Base-by-base conservation (phyloP, 2,888 invertebrate species). In the Craniophora ligustri region DNA sequence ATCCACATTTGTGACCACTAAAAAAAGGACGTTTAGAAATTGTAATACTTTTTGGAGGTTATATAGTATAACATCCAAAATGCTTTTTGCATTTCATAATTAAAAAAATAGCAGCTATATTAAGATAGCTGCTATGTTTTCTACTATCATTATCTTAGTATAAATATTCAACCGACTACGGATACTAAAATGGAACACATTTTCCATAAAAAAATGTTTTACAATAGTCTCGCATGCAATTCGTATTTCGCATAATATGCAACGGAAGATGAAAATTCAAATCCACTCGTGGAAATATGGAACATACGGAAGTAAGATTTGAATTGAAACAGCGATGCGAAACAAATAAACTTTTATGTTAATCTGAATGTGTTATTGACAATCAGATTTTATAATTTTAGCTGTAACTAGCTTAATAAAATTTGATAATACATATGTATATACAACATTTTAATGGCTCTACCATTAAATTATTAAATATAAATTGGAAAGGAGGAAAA, bases 261-360 rank as follows among this genome's bases (percentile, higher is more conserved):
- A 48, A 42, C 51, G 31, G 31, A 53, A 50, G 34, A 65, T 58
- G 53, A 50, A 53, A 67, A 70, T 59, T 67, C 16, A 65, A 53
- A 67, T 67, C 35, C 32, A 30, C 14, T 48, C 45, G 35, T 44
- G 49, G 21, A 50, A 57, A 56, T 54, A 51, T 58, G 44, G 46
- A 34, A 48, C 44, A 55, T n/a, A 26, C 31, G 15, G 26, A 51
- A 46, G 30, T 23, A 39, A 16, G 38, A 32, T 34, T 48, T 45
- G n/a, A 21, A 30, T 21, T 35, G 15, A 15, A 41, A 48, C 32
- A 42, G 53, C 50, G 44, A 56, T 59, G n/a, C 15, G 13, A 41
- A 31, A 48, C 35, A 16, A 36, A 57, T 49, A 23, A 21, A 26
- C n/a, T 10, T n/a, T 26, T 3, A 26, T 26, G 4, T 26, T 26